Evolutionary conservation across 2,888 invertebrate genomes (phyloP), one percentile per base, ranked within the genome.

Genomic region (Hirtodrosophila duncani): DNA sequence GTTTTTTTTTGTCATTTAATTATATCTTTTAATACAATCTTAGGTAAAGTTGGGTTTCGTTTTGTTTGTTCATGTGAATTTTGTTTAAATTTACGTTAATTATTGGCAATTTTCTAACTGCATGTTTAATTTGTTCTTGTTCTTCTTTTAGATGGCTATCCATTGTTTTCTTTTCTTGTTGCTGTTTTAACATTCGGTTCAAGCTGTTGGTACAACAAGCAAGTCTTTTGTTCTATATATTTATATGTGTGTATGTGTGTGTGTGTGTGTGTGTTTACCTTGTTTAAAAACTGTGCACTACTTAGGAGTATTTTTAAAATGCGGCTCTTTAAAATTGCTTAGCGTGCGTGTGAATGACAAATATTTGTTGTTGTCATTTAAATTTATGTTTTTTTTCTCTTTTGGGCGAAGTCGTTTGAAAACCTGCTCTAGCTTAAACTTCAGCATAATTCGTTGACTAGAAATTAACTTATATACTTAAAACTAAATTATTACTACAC

Each of bases 61-160:
- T 34, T 24, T 67, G 45, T 65, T 64, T 55, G 55, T 66, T 62
- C 59, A 63, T 63, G 31, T 57, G 46, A 53, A 48, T 58, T 42
- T 34, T 48, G 11, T 39, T 62, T 65, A 78, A 70, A n/a, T n/a
- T n/a, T n/a, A n/a, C n/a, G n/a, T 58, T 74, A 69, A 60, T 78
- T 67, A 81, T 77, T 77, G 75, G 75, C 81, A 81, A 81, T 78
- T 78, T 48, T 68, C 75, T 77, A 77, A 77, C 79, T 77, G 75
- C 75, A 77, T 77, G 81, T 41, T 50, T n/a, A n/a, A n/a, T n/a
- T n/a, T n/a, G n/a, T n/a, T n/a, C n/a, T 31, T 43, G 31, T 20
- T 34, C 30, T 30, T 57, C 37, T 33, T 61, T 52, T 50, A 51
- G 49, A 55, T 61, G 51, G 49, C 48, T 50, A 38, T 65, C 26